Evolutionary conservation across 2,113 vertebrate genomes (phyloP), one percentile per base, ranked within the genome.

Genomic region (Hyperopisus bebe): DNA sequence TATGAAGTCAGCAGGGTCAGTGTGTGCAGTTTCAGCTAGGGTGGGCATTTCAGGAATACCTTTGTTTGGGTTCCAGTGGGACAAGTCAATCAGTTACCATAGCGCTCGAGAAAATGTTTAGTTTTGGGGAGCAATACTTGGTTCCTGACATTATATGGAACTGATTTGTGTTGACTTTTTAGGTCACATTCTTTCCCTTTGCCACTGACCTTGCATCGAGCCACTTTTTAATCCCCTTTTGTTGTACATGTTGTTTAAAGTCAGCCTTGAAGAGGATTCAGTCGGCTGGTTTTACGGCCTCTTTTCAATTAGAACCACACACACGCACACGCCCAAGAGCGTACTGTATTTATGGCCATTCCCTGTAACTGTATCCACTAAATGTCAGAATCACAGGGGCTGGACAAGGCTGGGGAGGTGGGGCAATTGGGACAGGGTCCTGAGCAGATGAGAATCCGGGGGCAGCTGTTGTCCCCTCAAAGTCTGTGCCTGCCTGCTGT

Each of bases 211-310:
- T 24, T 83, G 62, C n/a, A 84, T 89, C 35, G 24, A 55, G 50
- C n/a, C 87, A 47, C 87, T 74, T 88, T 66, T 48, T 74, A 21
- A 47, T 15, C 50, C 39, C 51, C 50, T 80, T 84, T 89, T 89
- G 88, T 89, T 46, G 77, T 89, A 44, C 88, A 27, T 89, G 21
- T 31, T 82, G 48, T 80, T 89, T 89, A 48, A 83, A 89, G 74
- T 55, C 35, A 35, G 77, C 77, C 88, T 85, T 89, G 74, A 89
- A 55, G 51, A 84, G 51, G 77, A 51, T 46, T 46, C 88, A 84
- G 39, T 89, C 10, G 10, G 51, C 89, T 62, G 89, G 80, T 84
- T 89, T 89, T 89, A 89, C 42, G 3, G 46, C 50, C 15, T 44
- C n/a, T 62, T 89, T 89, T 85, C 88, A 84, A 62, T 84, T 89